Conservation (phyloP, 2,797 vertebrate species). For the Sebastes hopkinsi region DNA sequence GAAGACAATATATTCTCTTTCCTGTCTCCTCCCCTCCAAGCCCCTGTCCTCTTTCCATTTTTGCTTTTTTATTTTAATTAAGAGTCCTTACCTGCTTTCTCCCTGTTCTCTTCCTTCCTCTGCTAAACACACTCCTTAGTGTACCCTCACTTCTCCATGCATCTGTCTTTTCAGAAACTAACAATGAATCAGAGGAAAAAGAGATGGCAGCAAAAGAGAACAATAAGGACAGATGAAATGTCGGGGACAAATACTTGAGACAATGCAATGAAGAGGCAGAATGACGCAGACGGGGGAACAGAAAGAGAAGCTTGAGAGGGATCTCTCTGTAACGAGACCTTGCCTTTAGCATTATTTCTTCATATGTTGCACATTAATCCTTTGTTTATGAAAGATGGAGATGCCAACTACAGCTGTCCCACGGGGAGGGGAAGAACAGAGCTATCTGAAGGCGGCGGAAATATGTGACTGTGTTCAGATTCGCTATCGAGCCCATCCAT, state of each 20-base stretch:
- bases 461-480: constrained; percentile 33
- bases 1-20: constrained; percentile 22
- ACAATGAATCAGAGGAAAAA: not conserved
- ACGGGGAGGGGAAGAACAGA: constrained; percentile 22
- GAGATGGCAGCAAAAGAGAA: not conserved
- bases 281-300: constrained; percentile 35
- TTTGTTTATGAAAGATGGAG: constrained; percentile 69
- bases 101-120: not conserved
- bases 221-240: not conserved
- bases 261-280: constrained; percentile 23
- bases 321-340: constrained; percentile 28
- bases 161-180: not conserved
- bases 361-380: constrained; percentile 68
- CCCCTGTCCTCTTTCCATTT: not conserved
- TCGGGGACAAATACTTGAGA: constrained; percentile 4
- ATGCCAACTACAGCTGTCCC: constrained; percentile 57
- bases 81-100: not conserved
- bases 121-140: not conserved
- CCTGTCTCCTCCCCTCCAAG: constrained; percentile 2
- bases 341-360: constrained; percentile 56
- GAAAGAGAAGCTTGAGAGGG: constrained; percentile 5
- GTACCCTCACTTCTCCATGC: not conserved
- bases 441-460: constrained; percentile 42
- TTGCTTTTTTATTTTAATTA: constrained; percentile 18
- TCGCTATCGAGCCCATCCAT: constrained; percentile 38